Percentiles rank a stretch among this genome's conserved stretches.
Evolutionary conservation across 53 echinoderm and acorn worm species (phyloP).

Genomic region (Stichopus horrens): DNA sequence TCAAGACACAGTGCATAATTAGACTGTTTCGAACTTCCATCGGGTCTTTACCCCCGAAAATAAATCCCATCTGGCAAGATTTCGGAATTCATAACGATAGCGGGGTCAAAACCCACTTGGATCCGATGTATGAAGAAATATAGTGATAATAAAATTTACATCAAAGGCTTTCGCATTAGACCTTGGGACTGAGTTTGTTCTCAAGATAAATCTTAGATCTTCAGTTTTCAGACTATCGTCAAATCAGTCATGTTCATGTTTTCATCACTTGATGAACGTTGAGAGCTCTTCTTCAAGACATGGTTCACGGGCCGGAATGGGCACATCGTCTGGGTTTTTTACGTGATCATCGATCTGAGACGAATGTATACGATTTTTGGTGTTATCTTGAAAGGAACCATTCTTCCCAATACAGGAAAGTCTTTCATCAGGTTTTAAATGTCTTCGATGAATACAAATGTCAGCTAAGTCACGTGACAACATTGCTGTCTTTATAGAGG

Average conservation of each 20-base stretch:
- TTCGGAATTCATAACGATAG: constrained; percentile 9
- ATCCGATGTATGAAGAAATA: not conserved
- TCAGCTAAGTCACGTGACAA: not conserved
- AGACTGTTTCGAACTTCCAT: constrained; percentile 1
- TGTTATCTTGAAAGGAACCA: too few relatives aligned
- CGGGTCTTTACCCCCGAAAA: constrained; percentile 8
- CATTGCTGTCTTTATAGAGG: not conserved
- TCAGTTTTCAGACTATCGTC: not conserved
- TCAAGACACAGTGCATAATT: not conserved
- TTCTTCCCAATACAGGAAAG: too few relatives aligned
- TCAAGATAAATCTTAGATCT: not conserved
- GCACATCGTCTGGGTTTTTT: too few relatives aligned
- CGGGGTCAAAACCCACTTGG: not conserved
- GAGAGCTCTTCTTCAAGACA: too few relatives aligned
- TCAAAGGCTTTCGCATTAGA: constrained; percentile 1
- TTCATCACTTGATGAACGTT: too few relatives aligned
- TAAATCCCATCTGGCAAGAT: not conserved
- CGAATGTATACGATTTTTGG: too few relatives aligned
- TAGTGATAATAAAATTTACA: constrained; percentile 2
- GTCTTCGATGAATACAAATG: not conserved
- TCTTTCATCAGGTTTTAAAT: not conserved
- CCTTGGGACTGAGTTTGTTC: too few relatives aligned
- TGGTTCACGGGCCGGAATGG: too few relatives aligned
- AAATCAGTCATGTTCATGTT: too few relatives aligned
- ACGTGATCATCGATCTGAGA: too few relatives aligned